Base-by-base conservation (phyloP, 2,797 vertebrate genomes). In the Rhadinocentrus ornatus region DNA sequence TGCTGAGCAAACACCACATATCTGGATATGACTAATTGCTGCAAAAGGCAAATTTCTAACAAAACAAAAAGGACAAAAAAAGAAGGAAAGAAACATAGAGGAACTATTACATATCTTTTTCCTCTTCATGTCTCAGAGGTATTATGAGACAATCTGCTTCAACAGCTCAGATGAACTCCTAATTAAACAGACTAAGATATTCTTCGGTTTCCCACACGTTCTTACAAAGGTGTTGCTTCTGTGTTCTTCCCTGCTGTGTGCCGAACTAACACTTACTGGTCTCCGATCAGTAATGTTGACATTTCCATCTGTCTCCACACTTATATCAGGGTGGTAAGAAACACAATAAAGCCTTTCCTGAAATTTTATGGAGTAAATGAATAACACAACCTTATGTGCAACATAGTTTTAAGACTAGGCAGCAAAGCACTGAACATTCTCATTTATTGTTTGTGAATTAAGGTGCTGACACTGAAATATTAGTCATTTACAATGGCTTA, bases 261-360 rank as follows among this genome's bases (percentile, higher is more conserved):
- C 75, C 69, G 80, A 83, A 59, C 79, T 90, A 85, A 91, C 88
- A 86, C 89, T 82, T 88, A 84, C 84, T 78, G 60, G 53, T 84
- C 77, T 83, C 62, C 77, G 80, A 86, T 87, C 81, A 86, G 77
- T 44, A 69, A 86, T 67, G 72, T 53, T 75, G 80, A 83, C 66
- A 73, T 78, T 77, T 91, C 89, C 91, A 92, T 91, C 91, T 91
- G 92, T 73, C 82, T 85, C 70, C 9, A 3, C 67, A 63, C 74
- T 72, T 75, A 32, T 54, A 85, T 61, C 2, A 8, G 35, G 46
- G 48, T 71, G 69, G 79, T 58, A n/a, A 31, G 61, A 64, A 70
- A 74, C 58, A 77, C 66, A 77, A 53, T 27, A 8, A 35, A 73
- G 34, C 18, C 22, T 64, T 56, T 70, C 20, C 57, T 48, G 18